Base-by-base conservation (phyloP, 2,113 vertebrate genomes). In the Paramormyrops kingsleyae region DNA sequence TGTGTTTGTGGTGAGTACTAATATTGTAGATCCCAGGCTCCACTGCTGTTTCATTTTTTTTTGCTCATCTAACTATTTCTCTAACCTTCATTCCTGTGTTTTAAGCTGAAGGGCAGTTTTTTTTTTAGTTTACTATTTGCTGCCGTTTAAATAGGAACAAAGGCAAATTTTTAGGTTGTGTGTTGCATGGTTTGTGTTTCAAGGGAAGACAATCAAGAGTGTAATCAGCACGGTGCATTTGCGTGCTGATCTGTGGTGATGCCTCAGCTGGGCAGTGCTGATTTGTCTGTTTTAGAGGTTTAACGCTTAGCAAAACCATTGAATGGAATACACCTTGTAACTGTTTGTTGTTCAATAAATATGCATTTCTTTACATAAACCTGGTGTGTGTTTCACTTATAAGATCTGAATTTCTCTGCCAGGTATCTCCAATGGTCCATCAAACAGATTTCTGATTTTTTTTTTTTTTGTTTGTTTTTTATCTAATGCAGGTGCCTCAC, bases 331-430 rank as follows among this genome's bases (percentile, higher is more conserved):
- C 89, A 92, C 91, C 93, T 94, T 92, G 87, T 92, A 90, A 59
- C 83, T 90, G 80, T 92, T 74, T 93, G 91, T 94, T 92, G 92
- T 91, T 92, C 83, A 95, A 94, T 95, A 95, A 96, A 96, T 92
- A 91, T 93, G n/a, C 84, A 91, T 94, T 94, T 95, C 92, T 94
- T 94, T 94, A 95, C 89, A 90, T 92, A 93, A 84, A 90, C 10
- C 53, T 6, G n/a, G 10, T 12, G 74, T 62, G 77, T 84, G 85
- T 87, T 80, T 80, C 31, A 39, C 17, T 80, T 19, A 5, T 77
- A 35, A 77, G 4, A 39, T 4, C 31, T 17, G 31, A 35, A 6
- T 74, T 35, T 35, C 66, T 35, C 27, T 74, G n/a, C 4, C 27
- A 15, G 66, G 4, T 19, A 24, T 53, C 17, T 24, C 56, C 10